These are phyloP conservation scores for Halictus rubicundus DNA, from an alignment of 1,140 invertebrate genomes.

Conservation along the genomic window DNA sequence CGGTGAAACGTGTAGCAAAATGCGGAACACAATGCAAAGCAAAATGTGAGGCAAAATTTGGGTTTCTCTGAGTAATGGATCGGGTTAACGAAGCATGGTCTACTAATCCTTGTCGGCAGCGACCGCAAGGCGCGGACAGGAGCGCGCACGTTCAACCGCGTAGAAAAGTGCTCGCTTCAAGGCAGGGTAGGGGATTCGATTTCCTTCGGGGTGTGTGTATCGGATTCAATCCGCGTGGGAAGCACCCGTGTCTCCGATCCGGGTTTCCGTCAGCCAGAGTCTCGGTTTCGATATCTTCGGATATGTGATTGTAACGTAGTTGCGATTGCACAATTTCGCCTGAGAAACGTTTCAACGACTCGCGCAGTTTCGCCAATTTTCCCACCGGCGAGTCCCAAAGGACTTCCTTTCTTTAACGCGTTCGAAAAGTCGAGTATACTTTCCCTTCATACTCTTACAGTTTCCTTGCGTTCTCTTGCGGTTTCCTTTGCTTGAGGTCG, in stretches of 20 bases:
- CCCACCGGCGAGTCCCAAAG: too few relatives aligned
- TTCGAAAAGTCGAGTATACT: too few relatives aligned
- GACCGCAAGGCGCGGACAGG: conserved; percentile 19
- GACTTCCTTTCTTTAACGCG: too few relatives aligned
- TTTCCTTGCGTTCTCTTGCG: too few relatives aligned
- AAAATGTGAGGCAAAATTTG: too few relatives aligned
- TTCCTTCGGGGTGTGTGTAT: conserved; percentile 31
- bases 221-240: conserved; percentile 30
- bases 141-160: conserved; percentile 24
- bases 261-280: conserved; percentile 19
- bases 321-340: conserved; percentile 11
- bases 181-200: conserved; percentile 54
- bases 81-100: conserved; percentile 48
- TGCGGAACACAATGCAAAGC: too few relatives aligned
- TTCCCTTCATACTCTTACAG: too few relatives aligned
- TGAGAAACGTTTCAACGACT: not conserved
- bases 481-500: too few relatives aligned
- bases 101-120: conserved; percentile 57
- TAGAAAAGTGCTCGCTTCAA: conserved; percentile 44
- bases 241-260: conserved; percentile 19
- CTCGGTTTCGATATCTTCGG: conserved; percentile 53
- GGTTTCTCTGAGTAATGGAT: conserved; percentile 33
- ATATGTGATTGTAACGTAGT: not conserved
- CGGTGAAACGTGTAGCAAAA: too few relatives aligned
- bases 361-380: not conserved